Evolutionary conservation across 2,113 vertebrate genomes (phyloP), one percentile per base, ranked within the genome.

Genomic region (Tricholaema leucomelas): DNA sequence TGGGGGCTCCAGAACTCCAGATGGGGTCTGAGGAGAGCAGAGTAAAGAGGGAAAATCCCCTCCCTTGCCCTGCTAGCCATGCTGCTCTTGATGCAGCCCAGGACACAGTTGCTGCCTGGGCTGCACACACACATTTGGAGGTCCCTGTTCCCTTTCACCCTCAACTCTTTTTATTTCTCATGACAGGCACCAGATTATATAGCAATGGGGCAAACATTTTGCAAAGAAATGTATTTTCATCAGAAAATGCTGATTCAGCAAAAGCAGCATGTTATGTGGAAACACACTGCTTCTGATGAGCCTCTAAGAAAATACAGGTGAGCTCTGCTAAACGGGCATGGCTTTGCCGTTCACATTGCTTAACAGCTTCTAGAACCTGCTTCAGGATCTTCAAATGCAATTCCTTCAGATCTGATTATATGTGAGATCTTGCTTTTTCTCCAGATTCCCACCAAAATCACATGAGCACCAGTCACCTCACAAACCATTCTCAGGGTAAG

Each of bases 161-260:
- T 40, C 63, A 56, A 33, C 31, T 24, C 19, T 92, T 87, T 86
- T 79, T 27, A 60, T 79, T 82, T 91, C 44, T 69, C 21, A 55
- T 63, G 81, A 60, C 59, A 78, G 6, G 23, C 84, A 71, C 70
- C 78, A 73, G 81, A 77, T 77, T 65, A 73, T 30, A 63, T 3
- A 0, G 69, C 69, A 79, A 11, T 13, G n/a, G 13, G 50, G 50
- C 19, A 75, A 61, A 35, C 19, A 60, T 85, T 72, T 72, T 82
- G 66, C 50, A 79, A 28, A 24, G 17, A 87, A 80, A 92, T 28
- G 5, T 44, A 70, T 79, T 85, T 87, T 87, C 61, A 65, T 71
- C 60, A 75, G 61, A 88, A 93, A 95, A 92, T 31, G 83, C 86
- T 90, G 91, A 90, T 78, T 96, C 73, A 56, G 61, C 58, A 71